Evolutionary conservation across 2,888 invertebrate species (phyloP), one percentile per base, ranked within the genome.

Genomic region (Dugesia japonica): DNA sequence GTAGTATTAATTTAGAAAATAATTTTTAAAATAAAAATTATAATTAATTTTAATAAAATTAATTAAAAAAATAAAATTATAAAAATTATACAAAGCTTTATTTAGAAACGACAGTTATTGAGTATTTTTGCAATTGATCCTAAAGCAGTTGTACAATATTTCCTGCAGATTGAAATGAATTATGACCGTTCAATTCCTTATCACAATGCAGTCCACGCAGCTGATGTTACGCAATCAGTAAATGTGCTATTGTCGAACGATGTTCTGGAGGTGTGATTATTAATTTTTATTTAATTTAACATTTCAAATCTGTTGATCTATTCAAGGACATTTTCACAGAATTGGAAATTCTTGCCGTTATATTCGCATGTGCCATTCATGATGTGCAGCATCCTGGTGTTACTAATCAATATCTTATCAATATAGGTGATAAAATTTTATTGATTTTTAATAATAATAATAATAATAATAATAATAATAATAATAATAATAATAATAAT

Each of bases 341-440:
- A 77, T 86, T 98, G 81, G 98, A 98, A 87, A 89, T 93, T 80
- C 90, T 94, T 82, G 92, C 97, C 13, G 95, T 95, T 28, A 88
- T 98, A 78, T 97, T 97, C 85, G 95, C 97, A 75, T 94, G 95
- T 78, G 94, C 95, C 82, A 92, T 98, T 82, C 98, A 98, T 86
- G 98, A 98, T 86, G 97, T 98, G 76, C 97, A 98, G 87, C 98
- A 98, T 88, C 97, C 97, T 74, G 97, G 97, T 81, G 90, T 97
- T 83, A 97, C 97, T 81, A 98, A 98, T 88, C 97, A 97, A 87
- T 98, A 92, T 87, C 90, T 98, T 83, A 92, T 98, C 85, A 95
- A 95, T 87, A 94, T 95, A 82, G 90, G 92, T 90, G 82, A 86
- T 82, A 81, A n/a, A 17, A 33, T 13, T 31, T 31, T 31, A 7